Evolutionary conservation across 2,797 vertebrate species (phyloP).

Genomic region (Tenualosa ilisha): DNA sequence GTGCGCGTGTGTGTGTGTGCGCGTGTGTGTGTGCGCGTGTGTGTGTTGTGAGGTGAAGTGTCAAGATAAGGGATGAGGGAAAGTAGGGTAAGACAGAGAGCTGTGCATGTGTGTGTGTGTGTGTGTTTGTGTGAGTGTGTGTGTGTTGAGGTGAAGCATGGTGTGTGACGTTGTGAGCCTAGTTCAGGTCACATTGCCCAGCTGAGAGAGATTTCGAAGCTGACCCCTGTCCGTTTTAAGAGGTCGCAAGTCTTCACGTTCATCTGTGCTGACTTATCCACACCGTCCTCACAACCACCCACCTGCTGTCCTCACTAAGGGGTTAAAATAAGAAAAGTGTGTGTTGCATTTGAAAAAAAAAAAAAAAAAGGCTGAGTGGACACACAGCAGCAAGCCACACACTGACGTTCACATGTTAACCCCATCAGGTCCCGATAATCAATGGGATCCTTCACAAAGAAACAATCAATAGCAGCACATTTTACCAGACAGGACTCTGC

Average conservation of each 20-base stretch:
- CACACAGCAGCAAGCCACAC: too few relatives aligned
- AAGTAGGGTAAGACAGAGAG: not conserved
- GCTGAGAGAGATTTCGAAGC: not conserved
- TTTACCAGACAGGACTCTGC: too few relatives aligned
- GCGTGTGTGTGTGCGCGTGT: too few relatives aligned
- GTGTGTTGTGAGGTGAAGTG: too few relatives aligned
- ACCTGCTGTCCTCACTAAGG: too few relatives aligned
- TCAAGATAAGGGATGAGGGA: not conserved
- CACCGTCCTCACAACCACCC: too few relatives aligned
- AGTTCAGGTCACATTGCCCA: not conserved
- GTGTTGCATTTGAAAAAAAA: too few relatives aligned
- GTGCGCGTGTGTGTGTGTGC: too few relatives aligned
- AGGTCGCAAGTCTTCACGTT: not conserved
- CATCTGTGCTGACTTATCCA: not conserved
- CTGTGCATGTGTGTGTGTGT: too few relatives aligned
- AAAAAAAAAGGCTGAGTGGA: not conserved
- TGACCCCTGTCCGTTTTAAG: not conserved
- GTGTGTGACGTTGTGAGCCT: not conserved
- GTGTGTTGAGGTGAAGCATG: not conserved
- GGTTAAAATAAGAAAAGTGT: too few relatives aligned
- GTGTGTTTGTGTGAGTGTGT: not conserved
- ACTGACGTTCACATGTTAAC: not conserved
- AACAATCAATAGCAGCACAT: too few relatives aligned
- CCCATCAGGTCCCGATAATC: not conserved
- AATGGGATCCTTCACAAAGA: not conserved